Evolutionary conservation across 2,888 invertebrate genomes (phyloP).

Genomic region (Lamproptera curius): DNA sequence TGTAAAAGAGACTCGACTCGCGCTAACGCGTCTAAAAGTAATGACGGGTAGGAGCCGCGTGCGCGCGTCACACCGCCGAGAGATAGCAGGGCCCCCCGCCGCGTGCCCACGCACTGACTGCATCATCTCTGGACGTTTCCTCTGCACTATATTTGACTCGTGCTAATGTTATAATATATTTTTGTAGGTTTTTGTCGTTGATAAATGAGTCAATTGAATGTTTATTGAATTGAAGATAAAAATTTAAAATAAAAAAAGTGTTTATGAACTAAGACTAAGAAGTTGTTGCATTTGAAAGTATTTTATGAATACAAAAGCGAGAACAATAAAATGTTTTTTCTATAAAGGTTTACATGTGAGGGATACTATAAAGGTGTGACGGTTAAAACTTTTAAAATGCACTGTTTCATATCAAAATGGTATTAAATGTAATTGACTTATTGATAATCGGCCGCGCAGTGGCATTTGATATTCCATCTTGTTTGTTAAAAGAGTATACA

Average conservation of each 20-base stretch:
- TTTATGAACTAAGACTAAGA: slow-evolving; percentile 75
- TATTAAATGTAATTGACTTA: slow-evolving; percentile 49
- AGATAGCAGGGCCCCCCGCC: slow-evolving; percentile 21
- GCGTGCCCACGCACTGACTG: slow-evolving; percentile 29
- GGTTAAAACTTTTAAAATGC: slow-evolving; percentile 56
- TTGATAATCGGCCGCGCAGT: slow-evolving; percentile 48
- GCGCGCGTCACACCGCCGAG: slow-evolving; percentile 14
- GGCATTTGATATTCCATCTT: slow-evolving; percentile 67
- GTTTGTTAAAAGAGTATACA: slow-evolving; percentile 66
- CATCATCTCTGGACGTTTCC: slow-evolving; percentile 39
- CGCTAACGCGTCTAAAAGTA: slow-evolving; percentile 51
- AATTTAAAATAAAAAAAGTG: slow-evolving; percentile 63
- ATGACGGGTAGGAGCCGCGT: slow-evolving; percentile 51
- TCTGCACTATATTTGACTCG: slow-evolving; percentile 63
- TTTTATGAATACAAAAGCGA: slow-evolving; percentile 75
- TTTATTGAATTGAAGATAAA: slow-evolving; percentile 73
- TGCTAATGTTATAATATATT: slow-evolving; percentile 75
- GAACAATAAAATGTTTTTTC: slow-evolving; percentile 76
- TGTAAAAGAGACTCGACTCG: slow-evolving; percentile 54
- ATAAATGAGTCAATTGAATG: slow-evolving; percentile 77
- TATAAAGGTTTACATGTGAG: slow-evolving; percentile 73
- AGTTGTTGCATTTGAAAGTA: slow-evolving; percentile 78
- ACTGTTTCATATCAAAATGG: slow-evolving; percentile 71
- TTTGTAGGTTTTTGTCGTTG: slow-evolving; percentile 77
- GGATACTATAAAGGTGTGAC: slow-evolving; percentile 58